Conservation (phyloP, 2,888 invertebrate genomes). For the Rotaria sp. region DNA sequence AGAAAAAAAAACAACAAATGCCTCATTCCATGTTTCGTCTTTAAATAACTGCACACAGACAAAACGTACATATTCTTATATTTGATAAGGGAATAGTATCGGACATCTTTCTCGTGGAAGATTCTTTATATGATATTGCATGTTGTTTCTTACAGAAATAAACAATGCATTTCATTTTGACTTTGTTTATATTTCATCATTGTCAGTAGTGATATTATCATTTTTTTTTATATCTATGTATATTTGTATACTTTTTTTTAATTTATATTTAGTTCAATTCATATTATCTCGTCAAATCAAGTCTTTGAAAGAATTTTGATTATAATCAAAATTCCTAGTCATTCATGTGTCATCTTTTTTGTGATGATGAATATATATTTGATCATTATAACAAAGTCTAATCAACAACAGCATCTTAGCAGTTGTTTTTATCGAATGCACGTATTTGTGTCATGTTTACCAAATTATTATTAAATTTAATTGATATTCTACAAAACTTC, state of each 20-base stretch:
- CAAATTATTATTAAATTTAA: background rate
- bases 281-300: background rate
- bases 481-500: background rate
- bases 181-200: background rate
- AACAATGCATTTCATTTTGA: background rate
- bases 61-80: background rate
- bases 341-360: background rate
- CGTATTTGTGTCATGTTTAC: background rate
- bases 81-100: background rate
- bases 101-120: background rate
- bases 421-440: background rate
- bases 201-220: background rate
- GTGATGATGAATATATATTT: background rate
- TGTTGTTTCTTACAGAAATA: background rate
- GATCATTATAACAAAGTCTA: background rate
- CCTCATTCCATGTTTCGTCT: background rate
- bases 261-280: background rate
- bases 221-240: background rate
- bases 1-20: background rate
- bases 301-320: background rate
- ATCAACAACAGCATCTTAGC: background rate
- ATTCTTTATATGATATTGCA: background rate
- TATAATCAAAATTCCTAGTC: background rate
- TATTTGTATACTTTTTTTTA: background rate
- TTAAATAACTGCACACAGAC: background rate